Evolutionary conservation across 2,888 invertebrate genomes (phyloP), one percentile per base, ranked within the genome.

Genomic region (Thera obeliscata): DNA sequence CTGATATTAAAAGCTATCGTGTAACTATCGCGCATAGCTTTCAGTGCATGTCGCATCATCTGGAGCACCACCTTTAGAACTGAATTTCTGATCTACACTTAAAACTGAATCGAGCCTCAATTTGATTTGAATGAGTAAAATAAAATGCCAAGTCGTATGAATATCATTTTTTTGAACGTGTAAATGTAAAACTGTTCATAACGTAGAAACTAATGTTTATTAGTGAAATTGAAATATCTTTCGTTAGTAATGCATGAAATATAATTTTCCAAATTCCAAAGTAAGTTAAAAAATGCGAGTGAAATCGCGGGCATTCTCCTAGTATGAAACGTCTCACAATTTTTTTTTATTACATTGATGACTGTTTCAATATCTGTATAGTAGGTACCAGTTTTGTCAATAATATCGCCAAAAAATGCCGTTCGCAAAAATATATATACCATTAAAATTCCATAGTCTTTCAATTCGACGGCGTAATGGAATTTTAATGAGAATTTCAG

Each of bases 401-500:
- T 61, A 56, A 62, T 66, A 67, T 59, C 62, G 9, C 33, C 49
- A 67, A 64, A 67, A 66, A 66, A 71, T 66, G 76, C 78, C 79
- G 78, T 78, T 78, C 76, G 77, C 77, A 81, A 82, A 22, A 81
- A 83, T 80, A 81, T 82, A 82, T 81, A 76, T 72, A 65, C 76
- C 79, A 74, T 81, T 79, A 83, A 85, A 83, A 83, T 69, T 81
- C 82, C 80, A 81, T 82, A 77, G 81, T 77, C 78, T 82, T 84
- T 67, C 67, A 49, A 85, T 84, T 86, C 81, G 76, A 81, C 78
- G 76, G 70, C 81, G 82, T 89, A 89, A 89, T 89, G 89, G 88
- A 89, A 89, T 89, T 89, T 88, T 88, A 89, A 89, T 89, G 89
- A 89, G 88, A 85, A 87, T 83, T 88, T 87, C 85, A 83, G 84